Base-by-base conservation (phyloP, 2,888 invertebrate species). In the Augiades crinisus region DNA sequence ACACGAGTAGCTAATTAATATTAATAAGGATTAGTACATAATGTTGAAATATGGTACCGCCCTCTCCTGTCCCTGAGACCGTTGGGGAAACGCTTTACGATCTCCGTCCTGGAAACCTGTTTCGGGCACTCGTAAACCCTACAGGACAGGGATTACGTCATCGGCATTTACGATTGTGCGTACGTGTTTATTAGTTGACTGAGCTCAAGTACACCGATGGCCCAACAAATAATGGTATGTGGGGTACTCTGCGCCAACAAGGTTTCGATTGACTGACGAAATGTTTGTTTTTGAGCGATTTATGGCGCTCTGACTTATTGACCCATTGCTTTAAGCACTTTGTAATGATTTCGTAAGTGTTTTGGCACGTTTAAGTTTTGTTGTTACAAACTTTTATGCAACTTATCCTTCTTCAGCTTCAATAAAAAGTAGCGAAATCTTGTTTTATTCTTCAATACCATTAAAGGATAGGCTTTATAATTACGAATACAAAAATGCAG, bases 81-180 rank as follows among this genome's bases (percentile, higher is more conserved):
- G 38, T n/a, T n/a, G 19, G 10, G 43, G 40, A 50, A 53, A 47
- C 47, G 53, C 50, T 61, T 61, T 62, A 62, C 46, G 44, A 55
- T 46, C 31, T 7, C n/a, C 41, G 38, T 55, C 55, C 62, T 41
- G 55, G 56, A 61, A 57, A 62, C 62, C 62, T 60, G 56, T 58
- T 61, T 61, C 46, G 53, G 52, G 50, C 52, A 47, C 41, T 50
- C 56, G 54, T 62, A 59, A 47, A 62, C 36, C 47, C 51, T 34
- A 41, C 14, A 47, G 38, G 47, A 37, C 46, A 27, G 5, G 6
- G 37, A 41, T 59, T 53, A 61, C 62, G 55, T 60, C 58, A 58
- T 38, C 51, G 30, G 30, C 46, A 47, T 53, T 58, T 54, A 60
- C 53, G 55, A 54, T 34, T 30, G 34, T 40, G 27, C 27, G 55